These are phyloP conservation scores for Centrocercus urophasianus DNA, from an alignment of 2,113 vertebrate genomes.

Conservation along the genomic window DNA sequence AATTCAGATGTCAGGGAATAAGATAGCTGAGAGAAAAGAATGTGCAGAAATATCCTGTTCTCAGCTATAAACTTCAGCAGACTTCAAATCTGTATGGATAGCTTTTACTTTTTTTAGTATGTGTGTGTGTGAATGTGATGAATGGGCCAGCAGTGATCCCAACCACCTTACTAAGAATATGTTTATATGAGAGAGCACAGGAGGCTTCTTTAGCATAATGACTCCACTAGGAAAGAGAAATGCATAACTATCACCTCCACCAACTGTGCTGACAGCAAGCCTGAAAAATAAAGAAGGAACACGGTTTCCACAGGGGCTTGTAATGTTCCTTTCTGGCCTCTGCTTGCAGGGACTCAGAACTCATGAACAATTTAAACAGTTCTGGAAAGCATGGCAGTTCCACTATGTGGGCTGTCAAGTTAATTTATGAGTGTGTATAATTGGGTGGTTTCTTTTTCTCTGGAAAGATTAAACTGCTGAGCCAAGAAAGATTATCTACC, in stretches of 20 bases:
- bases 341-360: constrained; percentile 10
- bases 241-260: background rate
- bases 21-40: background rate
- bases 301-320: background rate
- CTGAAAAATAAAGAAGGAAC: constrained; percentile 60
- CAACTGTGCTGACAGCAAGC: constrained; percentile 7
- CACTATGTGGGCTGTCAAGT: constrained; percentile 64
- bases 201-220: constrained; percentile 63
- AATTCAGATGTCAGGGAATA: background rate
- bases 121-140: constrained; percentile 5
- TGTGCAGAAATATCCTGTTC: background rate
- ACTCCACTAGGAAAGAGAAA: constrained; percentile 42
- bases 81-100: constrained; percentile 6
- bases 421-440: constrained; percentile 76
- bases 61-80: constrained; percentile 7
- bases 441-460: constrained; percentile 60
- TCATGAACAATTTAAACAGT: constrained; percentile 64
- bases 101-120: background rate
- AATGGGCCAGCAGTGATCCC: constrained; percentile 21
- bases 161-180: background rate
- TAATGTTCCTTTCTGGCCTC: constrained; percentile 11
- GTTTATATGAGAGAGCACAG: constrained; percentile 7
- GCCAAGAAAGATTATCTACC: constrained; percentile 61
- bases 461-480: constrained; percentile 70
- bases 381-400: constrained; percentile 4